Percentiles rank a stretch among this genome's conserved stretches.
Conservation (phyloP, 2,888 invertebrate genomes). For the Candidula unifasciata region DNA sequence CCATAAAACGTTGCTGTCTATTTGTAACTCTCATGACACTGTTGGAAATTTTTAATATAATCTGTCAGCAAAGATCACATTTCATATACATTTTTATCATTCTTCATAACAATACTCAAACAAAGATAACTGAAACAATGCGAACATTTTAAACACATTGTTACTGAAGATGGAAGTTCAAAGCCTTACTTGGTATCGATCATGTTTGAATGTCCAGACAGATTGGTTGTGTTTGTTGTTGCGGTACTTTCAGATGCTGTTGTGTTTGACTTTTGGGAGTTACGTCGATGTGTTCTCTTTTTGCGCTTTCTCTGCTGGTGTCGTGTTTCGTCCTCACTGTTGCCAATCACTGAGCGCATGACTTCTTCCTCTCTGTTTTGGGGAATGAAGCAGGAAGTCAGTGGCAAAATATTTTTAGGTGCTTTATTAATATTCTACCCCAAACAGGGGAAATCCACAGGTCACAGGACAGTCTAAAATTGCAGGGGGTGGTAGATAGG, state of each 20-base stretch:
- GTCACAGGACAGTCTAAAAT: too few relatives aligned
- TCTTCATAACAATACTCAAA: too few relatives aligned
- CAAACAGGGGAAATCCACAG: too few relatives aligned
- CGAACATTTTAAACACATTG: too few relatives aligned
- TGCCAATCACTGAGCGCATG: conserved; percentile 35
- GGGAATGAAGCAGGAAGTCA: not conserved
- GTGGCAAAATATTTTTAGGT: not conserved
- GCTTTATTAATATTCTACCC: too few relatives aligned
- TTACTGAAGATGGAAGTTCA: not conserved
- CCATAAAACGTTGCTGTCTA: too few relatives aligned
- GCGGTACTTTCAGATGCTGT: conserved; percentile 60
- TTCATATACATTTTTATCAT: too few relatives aligned
- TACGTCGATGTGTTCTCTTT: conserved; percentile 53
- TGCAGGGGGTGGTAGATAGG: too few relatives aligned
- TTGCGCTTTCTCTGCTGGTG: conserved; percentile 43
- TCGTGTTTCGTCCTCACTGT: conserved; percentile 54
- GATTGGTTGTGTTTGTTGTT: conserved; percentile 57
- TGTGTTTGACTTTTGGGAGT: conserved; percentile 58
- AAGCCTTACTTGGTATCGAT: conserved; percentile 54
- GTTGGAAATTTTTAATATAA: too few relatives aligned
- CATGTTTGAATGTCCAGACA: conserved; percentile 53
- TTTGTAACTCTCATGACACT: too few relatives aligned
- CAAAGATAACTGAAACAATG: too few relatives aligned
- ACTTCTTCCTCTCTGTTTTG: not conserved
- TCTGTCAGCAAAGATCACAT: too few relatives aligned